Conservation (phyloP, 2,888 invertebrate species). For the Aporophyla lueneburgensis region DNA sequence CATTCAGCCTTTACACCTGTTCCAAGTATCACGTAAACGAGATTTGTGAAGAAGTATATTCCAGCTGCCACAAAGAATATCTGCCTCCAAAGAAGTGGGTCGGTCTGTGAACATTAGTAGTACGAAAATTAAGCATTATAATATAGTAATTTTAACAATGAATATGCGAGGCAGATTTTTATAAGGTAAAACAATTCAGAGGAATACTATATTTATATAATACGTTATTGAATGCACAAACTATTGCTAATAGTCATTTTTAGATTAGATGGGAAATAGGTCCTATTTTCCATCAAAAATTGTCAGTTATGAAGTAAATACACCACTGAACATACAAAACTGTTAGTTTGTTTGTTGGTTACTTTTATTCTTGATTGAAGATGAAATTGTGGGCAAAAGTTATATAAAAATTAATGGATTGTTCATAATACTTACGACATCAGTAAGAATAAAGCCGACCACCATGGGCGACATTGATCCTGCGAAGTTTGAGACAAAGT, state of each 20-base stretch:
- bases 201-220: too few relatives aligned
- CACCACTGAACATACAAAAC: too few relatives aligned
- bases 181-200: background rate
- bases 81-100: constrained; percentile 92
- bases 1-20: constrained; percentile 93
- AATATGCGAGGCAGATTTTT: too few relatives aligned
- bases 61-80: constrained; percentile 94
- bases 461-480: constrained; percentile 94
- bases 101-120: constrained; percentile 86
- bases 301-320: background rate
- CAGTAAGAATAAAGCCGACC: constrained; percentile 92
- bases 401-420: background rate
- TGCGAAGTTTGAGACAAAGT: constrained; percentile 93
- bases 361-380: too few relatives aligned
- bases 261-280: too few relatives aligned
- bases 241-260: too few relatives aligned
- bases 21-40: constrained; percentile 92
- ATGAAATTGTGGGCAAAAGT: too few relatives aligned
- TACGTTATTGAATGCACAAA: background rate
- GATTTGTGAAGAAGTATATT: constrained; percentile 92
- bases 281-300: too few relatives aligned
- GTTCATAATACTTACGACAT: constrained; percentile 90
- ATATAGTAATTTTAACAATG: too few relatives aligned
- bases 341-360: too few relatives aligned
- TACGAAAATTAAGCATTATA: background rate